Base-by-base conservation (phyloP, 2,888 invertebrate species). In the Platyscelio sp. region DNA sequence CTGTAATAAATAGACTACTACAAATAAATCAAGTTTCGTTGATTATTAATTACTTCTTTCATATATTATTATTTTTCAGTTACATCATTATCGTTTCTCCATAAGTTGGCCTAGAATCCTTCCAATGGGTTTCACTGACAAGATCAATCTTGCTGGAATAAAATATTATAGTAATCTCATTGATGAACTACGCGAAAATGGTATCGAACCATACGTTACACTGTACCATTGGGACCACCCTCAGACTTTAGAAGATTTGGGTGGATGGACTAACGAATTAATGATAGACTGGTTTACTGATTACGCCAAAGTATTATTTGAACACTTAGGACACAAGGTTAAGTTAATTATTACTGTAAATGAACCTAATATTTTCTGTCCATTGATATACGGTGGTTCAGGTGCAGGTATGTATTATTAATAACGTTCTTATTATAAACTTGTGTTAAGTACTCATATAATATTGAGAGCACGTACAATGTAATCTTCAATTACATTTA, bases 321-420 rank as follows among this genome's bases (percentile, higher is more conserved):
- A 29, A 0, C 94, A 95, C 90, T 96, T 95, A 86, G 96, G 95
- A 0, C 95, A 95, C 87, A 95, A 95, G 90, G 96, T 97, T 6
- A 96, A 91, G 91, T 94, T 95, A 71, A 97, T 97, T 96, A 95
- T 97, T 3, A 97, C 97, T 0, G 95, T 97, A 87, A 98, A 98
- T 91, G 98, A 97, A 91, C 97, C 97, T 0, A 94, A 94, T 92
- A 94, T 94, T 86, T 93, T 95, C 27, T 95, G 95, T 88, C 90
- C 94, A 80, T 94, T 94, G 86, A 95, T 95, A 2, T 96, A 96
- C 87, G 95, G 68, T 11, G 40, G 40, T 61, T 1, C 26, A 26
- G 46, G 46, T 5, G 3, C 61, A 61, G 61, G 61, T 33, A 33
- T 33, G 5, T 33, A 33, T 33, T 33, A 33, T 33, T 33, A n/a